Evolutionary conservation across 2,888 invertebrate genomes (phyloP).

Genomic region (Gryllus longicercus): DNA sequence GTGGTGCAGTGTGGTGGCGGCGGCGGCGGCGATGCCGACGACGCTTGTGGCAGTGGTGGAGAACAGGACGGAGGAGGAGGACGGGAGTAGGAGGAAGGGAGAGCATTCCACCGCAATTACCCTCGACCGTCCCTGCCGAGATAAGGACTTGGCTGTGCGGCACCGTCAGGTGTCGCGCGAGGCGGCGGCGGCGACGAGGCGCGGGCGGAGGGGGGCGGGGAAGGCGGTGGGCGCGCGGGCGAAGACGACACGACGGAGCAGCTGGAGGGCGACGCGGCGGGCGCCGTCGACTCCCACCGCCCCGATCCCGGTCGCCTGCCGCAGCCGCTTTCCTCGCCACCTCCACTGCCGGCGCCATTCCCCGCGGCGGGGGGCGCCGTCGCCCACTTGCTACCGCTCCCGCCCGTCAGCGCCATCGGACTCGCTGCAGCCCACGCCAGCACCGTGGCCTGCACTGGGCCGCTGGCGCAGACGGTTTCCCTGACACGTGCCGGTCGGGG

Average conservation of each 20-base stretch:
- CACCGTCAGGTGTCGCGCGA: no score
- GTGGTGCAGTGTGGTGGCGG: no score
- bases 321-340: background rate
- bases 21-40: no score
- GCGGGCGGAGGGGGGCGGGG: background rate
- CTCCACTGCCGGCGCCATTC: background rate
- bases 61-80: no score
- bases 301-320: background rate
- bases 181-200: background rate
- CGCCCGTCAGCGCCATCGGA: background rate
- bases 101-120: no score
- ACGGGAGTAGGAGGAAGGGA: no score
- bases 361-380: no score
- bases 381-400: background rate
- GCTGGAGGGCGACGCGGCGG: background rate
- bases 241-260: background rate
- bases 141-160: no score
- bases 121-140: no score
- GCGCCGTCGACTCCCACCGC: background rate
- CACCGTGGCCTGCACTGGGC: background rate
- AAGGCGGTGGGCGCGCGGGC: background rate
- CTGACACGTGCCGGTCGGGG: no score
- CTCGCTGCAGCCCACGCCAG: background rate
- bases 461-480: no score
- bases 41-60: no score